Evolutionary conservation across 2,113 vertebrate species (phyloP).

Genomic region (Mus spicilegus): DNA sequence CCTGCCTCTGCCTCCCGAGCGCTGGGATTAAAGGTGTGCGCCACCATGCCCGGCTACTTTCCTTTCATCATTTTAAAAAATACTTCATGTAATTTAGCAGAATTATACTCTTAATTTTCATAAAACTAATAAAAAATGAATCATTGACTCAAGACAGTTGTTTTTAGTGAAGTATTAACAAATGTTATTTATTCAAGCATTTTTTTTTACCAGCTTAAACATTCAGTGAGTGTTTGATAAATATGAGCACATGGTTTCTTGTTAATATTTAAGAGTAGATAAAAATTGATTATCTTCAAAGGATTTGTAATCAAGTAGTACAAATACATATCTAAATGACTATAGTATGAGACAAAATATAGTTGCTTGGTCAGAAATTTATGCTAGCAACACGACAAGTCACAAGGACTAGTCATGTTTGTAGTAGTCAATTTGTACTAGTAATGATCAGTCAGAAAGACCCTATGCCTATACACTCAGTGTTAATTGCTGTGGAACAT

Average conservation of each 20-base stretch:
- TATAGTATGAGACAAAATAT: constrained; percentile 33
- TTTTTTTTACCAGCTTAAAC: constrained; percentile 48
- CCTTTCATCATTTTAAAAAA: neutral
- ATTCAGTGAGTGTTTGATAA: neutral
- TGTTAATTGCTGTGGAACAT: neutral
- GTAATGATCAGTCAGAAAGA: constrained; percentile 1
- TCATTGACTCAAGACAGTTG: constrained; percentile 9
- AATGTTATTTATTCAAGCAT: neutral
- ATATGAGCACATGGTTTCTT: constrained; percentile 38
- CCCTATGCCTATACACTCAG: neutral
- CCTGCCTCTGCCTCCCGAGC: no score
- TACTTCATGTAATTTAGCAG: neutral
- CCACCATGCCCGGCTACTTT: no score
- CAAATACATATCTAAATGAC: constrained; percentile 19
- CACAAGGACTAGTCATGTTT: neutral
- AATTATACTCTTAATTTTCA: constrained; percentile 29
- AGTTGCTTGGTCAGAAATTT: neutral
- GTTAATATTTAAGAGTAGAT: constrained; percentile 27
- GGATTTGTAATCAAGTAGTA: neutral
- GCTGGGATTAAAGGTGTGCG: no score
- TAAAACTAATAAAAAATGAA: constrained; percentile 47
- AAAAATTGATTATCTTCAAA: constrained; percentile 22
- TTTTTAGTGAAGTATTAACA: constrained; percentile 45
- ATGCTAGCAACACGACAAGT: neutral
- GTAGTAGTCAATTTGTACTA: neutral